These are phyloP conservation scores for Botrylloides violaceus DNA, from an alignment of 23 tunicate genomes.

Conservation along the genomic window DNA sequence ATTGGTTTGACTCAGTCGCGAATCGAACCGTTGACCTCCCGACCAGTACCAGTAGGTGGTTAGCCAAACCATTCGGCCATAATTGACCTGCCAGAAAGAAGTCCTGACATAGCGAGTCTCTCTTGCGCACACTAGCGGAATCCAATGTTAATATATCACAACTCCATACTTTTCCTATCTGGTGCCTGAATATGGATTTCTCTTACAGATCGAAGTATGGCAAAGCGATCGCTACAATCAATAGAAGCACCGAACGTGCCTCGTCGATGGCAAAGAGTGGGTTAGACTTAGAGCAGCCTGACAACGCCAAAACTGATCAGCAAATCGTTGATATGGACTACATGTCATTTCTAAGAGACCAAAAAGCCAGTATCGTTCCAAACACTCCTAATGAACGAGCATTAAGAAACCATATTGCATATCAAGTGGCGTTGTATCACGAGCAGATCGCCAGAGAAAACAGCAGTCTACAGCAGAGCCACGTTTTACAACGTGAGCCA, in stretches of 20 bases:
- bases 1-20: too few relatives aligned
- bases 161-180: background rate
- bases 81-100: too few relatives aligned
- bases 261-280: background rate
- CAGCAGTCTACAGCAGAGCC: conserved; percentile 5
- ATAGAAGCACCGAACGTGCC: background rate
- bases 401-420: conserved; percentile 6
- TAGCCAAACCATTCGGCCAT: too few relatives aligned
- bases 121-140: too few relatives aligned
- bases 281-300: background rate
- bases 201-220: conserved; percentile 18
- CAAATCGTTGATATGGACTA: background rate
- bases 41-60: too few relatives aligned
- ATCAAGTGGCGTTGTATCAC: conserved; percentile 24
- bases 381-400: background rate
- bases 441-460: conserved; percentile 24
- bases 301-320: background rate
- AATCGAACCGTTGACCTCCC: too few relatives aligned
- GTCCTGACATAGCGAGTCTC: too few relatives aligned
- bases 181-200: background rate
- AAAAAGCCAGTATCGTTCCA: background rate
- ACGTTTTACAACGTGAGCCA: background rate
- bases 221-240: conserved; percentile 11
- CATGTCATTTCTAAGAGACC: background rate
- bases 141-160: background rate